Conservation (phyloP, 2,113 vertebrate genomes). For the Fulmarus glacialis region DNA sequence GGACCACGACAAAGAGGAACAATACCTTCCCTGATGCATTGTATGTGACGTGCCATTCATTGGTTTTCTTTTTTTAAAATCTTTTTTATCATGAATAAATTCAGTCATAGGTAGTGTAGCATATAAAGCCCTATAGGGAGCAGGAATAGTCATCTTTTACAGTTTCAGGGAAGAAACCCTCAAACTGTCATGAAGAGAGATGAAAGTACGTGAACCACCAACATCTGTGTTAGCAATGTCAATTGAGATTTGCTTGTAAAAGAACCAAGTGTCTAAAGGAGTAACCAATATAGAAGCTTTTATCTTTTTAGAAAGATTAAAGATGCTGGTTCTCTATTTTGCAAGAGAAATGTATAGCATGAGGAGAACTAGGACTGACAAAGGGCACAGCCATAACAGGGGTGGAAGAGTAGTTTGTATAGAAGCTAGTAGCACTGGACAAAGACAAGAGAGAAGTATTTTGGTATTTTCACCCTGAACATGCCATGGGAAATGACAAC, state of each 20-base stretch:
- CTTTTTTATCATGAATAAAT: slow-evolving; percentile 40
- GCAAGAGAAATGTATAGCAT: background rate
- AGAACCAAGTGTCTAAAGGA: background rate
- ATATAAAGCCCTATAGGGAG: slow-evolving; percentile 9
- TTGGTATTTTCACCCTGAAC: background rate
- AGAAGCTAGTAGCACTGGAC: background rate
- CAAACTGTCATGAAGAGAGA: background rate
- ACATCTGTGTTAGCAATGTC: background rate
- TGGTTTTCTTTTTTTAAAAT: background rate
- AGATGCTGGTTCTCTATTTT: background rate
- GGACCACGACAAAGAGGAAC: background rate
- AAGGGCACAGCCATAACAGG: background rate
- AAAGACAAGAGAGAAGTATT: background rate
- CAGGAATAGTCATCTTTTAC: background rate
- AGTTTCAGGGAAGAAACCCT: background rate
- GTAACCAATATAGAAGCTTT: background rate
- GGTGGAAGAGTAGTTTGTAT: background rate
- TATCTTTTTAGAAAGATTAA: slow-evolving; percentile 7
- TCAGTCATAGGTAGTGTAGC: background rate
- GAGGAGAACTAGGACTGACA: background rate
- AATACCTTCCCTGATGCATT: background rate
- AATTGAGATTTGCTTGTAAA: background rate
- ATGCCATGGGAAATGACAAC: background rate
- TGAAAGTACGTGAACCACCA: background rate
- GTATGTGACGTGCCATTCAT: background rate